Conservation (phyloP, 2,888 invertebrate species). For the Yponomeuta evonymella region DNA sequence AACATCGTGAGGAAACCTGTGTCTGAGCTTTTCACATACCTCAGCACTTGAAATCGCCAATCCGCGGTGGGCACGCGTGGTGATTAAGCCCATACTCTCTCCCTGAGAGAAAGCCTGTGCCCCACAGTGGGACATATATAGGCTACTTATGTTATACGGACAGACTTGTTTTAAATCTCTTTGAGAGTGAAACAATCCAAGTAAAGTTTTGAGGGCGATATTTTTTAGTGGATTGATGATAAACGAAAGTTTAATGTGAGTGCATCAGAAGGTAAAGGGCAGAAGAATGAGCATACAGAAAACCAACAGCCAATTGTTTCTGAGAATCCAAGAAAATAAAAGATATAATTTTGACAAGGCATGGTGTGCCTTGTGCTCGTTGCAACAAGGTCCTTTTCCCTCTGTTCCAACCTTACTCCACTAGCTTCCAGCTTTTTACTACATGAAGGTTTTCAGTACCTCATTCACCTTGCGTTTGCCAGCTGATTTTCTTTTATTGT, state of each 20-base stretch:
- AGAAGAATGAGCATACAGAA: slow-evolving; percentile 63
- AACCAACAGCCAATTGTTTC: slow-evolving; percentile 64
- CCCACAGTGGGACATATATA: too few relatives aligned
- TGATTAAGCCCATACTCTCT: too few relatives aligned
- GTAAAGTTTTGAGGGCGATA: not conserved
- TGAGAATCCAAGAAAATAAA: slow-evolving; percentile 15
- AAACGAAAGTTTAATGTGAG: not conserved
- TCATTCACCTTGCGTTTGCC: slow-evolving; percentile 74
- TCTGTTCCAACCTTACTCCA: slow-evolving; percentile 35
- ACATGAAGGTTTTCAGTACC: slow-evolving; percentile 75
- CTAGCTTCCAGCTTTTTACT: slow-evolving; percentile 30
- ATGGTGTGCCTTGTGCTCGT: slow-evolving; percentile 12
- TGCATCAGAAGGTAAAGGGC: slow-evolving; percentile 65
- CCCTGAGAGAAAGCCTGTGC: too few relatives aligned
- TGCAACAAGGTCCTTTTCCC: slow-evolving; percentile 54
- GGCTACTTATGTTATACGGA: too few relatives aligned
- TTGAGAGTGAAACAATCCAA: not conserved
- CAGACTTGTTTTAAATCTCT: too few relatives aligned
- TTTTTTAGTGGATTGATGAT: not conserved
- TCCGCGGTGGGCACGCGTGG: too few relatives aligned
- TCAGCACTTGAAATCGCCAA: too few relatives aligned
- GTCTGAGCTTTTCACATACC: too few relatives aligned
- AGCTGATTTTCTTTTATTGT: slow-evolving; percentile 72
- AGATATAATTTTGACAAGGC: slow-evolving; percentile 22
- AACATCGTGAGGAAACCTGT: too few relatives aligned